Percentiles rank a stretch among this genome's conserved stretches.
Conservation (phyloP, 2,888 invertebrate genomes). For the Noctua comes region DNA sequence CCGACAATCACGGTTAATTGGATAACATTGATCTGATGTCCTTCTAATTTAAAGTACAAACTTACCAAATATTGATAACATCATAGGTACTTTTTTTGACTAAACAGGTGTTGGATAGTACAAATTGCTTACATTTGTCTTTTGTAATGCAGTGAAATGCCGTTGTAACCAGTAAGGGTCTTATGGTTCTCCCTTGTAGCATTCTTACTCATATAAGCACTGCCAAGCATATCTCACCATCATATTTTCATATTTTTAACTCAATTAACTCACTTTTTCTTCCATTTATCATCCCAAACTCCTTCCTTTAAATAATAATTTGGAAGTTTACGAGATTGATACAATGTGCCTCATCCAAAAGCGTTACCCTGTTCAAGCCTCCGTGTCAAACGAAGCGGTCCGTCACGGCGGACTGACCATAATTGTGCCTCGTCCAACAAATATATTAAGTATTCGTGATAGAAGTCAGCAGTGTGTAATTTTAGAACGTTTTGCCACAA, state of each 20-base stretch:
- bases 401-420: conserved; percentile 82
- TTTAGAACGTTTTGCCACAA: conserved; percentile 79
- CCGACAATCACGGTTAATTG: conserved; percentile 46
- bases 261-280: background rate
- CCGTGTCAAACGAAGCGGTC: conserved; percentile 77
- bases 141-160: background rate
- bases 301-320: background rate
- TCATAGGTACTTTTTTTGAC: background rate
- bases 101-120: background rate
- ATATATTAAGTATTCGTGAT: conserved; percentile 85
- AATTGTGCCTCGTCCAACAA: conserved; percentile 82
- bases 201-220: background rate
- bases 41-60: conserved; percentile 31
- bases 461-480: conserved; percentile 79
- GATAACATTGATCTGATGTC: conserved; percentile 51
- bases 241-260: background rate
- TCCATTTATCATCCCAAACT: background rate
- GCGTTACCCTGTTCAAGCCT: conserved; percentile 67
- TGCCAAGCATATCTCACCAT: background rate
- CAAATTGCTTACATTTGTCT: too few species aligned
- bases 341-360: conserved; percentile 68
- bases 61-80: conserved; percentile 18
- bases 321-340: conserved; percentile 5
- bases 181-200: conserved; percentile 16
- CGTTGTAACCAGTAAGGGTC: background rate